Conservation (phyloP, 2,113 vertebrate species). For the Setophaga petechia region DNA sequence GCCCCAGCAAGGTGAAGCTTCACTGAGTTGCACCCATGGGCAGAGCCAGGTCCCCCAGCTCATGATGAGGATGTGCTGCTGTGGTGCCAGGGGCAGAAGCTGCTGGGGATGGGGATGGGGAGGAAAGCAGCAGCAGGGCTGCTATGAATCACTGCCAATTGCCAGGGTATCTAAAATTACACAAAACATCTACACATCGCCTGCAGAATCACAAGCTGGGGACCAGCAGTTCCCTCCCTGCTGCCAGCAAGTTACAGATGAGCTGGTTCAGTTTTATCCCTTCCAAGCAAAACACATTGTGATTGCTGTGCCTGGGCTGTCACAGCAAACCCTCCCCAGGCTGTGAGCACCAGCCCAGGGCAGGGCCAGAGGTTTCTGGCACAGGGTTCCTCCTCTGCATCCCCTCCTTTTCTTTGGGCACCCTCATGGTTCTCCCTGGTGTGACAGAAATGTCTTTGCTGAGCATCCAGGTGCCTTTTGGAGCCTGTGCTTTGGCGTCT, state of each 20-base stretch:
- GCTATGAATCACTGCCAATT: conserved; percentile 18
- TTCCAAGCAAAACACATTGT: neutral
- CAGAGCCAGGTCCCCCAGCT: neutral
- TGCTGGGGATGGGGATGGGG: neutral
- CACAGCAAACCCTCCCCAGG: neutral
- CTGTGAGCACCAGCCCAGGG: neutral
- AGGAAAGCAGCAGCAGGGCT: neutral
- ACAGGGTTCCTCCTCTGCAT: neutral
- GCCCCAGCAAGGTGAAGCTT: accelerated
- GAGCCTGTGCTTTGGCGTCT: neutral
- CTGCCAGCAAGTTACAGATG: neutral
- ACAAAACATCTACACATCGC: neutral
- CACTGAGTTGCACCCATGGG: neutral
- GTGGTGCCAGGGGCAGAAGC: neutral
- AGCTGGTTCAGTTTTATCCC: neutral
- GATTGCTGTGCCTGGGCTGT: neutral
- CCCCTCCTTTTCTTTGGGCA: accelerated
- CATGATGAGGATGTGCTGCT: neutral
- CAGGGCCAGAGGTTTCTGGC: neutral
- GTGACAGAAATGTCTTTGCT: neutral
- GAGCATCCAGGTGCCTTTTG: neutral
- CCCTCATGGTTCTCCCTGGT: neutral
- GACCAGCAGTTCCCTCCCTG: neutral
- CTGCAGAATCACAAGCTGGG: neutral
- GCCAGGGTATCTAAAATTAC: neutral